Evolutionary conservation across 2,113 vertebrate species (phyloP).

Genomic region (Cephalopterus ornatus): DNA sequence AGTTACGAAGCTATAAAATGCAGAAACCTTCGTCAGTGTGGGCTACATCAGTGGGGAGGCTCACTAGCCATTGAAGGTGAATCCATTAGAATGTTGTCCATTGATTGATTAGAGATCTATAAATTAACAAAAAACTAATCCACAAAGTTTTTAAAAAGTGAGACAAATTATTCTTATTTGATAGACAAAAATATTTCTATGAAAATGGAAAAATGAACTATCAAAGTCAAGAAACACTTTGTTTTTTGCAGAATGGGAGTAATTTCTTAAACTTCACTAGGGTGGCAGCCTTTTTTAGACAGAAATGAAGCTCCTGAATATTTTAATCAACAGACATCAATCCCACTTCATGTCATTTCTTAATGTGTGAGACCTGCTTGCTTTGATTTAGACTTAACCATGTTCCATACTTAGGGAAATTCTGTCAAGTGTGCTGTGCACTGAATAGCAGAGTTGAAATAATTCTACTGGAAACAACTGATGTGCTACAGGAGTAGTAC

Average conservation of each 20-base stretch:
- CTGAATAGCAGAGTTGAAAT: background rate
- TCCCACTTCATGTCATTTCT: background rate
- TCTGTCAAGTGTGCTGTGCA: background rate
- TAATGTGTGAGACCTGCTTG: background rate
- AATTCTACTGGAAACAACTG: background rate
- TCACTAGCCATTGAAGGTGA: background rate
- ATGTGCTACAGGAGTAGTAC: background rate
- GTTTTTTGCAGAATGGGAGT: background rate
- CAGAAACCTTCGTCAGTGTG: background rate
- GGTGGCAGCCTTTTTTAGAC: background rate
- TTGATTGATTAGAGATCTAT: background rate
- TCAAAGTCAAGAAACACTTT: background rate
- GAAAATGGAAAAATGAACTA: background rate
- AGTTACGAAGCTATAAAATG: constrained; percentile 37
- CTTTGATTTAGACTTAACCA: background rate
- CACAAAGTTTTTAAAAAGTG: background rate
- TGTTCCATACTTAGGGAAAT: background rate
- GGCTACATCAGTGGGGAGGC: background rate
- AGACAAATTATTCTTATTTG: background rate
- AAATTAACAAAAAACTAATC: background rate
- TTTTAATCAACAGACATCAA: background rate
- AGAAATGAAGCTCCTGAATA: background rate
- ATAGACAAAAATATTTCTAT: background rate
- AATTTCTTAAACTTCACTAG: background rate
- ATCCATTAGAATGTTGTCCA: background rate